Evolutionary conservation across 2,888 invertebrate species (phyloP), one percentile per base, ranked within the genome.

Genomic region (Lepidochrysops patricia): DNA sequence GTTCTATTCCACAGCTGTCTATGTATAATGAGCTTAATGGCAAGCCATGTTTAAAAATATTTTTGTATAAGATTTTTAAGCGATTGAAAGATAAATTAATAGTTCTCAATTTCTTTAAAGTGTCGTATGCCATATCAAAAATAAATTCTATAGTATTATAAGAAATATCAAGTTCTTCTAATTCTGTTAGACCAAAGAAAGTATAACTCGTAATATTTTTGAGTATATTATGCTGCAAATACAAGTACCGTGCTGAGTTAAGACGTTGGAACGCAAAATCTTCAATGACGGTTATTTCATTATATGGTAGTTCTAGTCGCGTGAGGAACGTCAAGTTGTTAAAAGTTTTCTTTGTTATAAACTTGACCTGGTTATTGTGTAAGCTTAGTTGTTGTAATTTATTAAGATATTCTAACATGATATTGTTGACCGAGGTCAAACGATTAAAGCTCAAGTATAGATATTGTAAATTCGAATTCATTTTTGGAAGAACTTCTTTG

Each of bases 381-480:
- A 97, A 84, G 92, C 94, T 95, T 89, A 97, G 92, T 65, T 95
- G 94, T 75, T 94, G 93, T 15, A 97, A 92, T 71, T 93, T 94
- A n/a, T 93, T 92, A 79, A 96, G 96, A 19, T 93, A 93, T 23
- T 92, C 90, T 60, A 96, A 91, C 25, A 95, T 93, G 72, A 93
- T 93, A 75, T 93, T 93, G 75, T 95, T 94, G 60, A 97, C 82
- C 25, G 93, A 91, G 15, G 91, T 91, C 65, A 97, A 89, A 59
- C 92, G 92, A 75, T 97, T 97, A 37, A 93, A 92, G 79, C 96
- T 95, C 57, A 97, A 80, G 71, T 95, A 94, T 63, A 96, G 92
- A 2, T 94, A 94, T 0, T 94, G 91, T 68, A 96, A 82, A 9
- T 94, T 93, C 57, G 94, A 91, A 70, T 89, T 84, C 66, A 92